Base-by-base conservation (phyloP, 2,113 vertebrate genomes). In the Oncorhynchus kisutch region DNA sequence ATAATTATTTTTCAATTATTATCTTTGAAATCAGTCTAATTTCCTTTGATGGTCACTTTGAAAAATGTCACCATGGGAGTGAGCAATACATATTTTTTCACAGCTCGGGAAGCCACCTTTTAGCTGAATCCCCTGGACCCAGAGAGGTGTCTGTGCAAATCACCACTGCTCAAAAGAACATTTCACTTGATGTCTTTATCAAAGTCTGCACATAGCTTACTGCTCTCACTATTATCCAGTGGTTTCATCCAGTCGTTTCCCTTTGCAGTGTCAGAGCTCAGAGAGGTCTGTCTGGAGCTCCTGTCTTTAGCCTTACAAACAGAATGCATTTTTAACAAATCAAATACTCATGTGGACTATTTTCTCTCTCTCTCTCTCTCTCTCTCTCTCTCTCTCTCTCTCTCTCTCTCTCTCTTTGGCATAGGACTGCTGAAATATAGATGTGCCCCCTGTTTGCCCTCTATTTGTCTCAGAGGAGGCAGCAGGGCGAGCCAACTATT, bases 381-480 rank as follows among this genome's bases (percentile, higher is more conserved):
- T 31, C 29, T 31, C 29, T 29, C 29, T 29, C 29, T 29, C 29
- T 29, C 29, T 29, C 29, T 29, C 29, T 29, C 29, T 4, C 29
- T 29, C 29, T 29, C 29, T 29, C 29, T 29, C 29, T 29, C 29
- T 29, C 29, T 31, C 29, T 31, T 1, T 77, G 76, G 57, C 70
- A 76, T 64, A 24, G 60, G 24, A 78, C 84, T 88, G 77, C 22
- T 92, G 81, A 92, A 93, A 92, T 87, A 93, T 92, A 76, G 84
- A 92, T 90, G 88, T 59, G 74, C 29, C 84, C 87, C 88, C 80
- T 59, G 20, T 67, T 80, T 88, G 85, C 73, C 90, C 76, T 86
- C 72, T 84, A 70, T 71, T 84, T 85, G 71, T 66, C 31, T 86
- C 67, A 70, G 81, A 85, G 79, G 71, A 78, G 51, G 59, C 71